Conservation (phyloP, 1,140 invertebrate genomes). For the Bombus cullumanus region DNA sequence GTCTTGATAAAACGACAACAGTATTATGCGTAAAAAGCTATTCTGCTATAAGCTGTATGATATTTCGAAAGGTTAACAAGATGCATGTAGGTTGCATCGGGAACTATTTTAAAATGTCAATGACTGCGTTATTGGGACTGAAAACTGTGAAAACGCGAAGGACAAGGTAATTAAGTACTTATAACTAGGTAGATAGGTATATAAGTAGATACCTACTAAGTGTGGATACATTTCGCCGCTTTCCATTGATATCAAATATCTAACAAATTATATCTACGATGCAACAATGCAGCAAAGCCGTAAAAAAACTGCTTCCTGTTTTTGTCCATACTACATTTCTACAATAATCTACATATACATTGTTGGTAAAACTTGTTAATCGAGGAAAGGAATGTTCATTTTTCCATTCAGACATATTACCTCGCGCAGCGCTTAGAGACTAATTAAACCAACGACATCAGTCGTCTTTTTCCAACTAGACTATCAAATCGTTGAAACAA, state of each 20-base stretch:
- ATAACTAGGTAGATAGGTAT: too few relatives aligned
- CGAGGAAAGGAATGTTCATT: not conserved
- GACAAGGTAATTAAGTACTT: too few relatives aligned
- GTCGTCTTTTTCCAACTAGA: not conserved
- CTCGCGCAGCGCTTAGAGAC: too few relatives aligned
- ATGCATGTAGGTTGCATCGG: not conserved
- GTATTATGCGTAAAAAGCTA: not conserved
- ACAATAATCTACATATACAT: not conserved
- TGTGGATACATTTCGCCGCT: too few relatives aligned
- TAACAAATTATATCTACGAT: not conserved
- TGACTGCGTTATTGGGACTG: not conserved
- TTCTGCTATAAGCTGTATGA: not conserved
- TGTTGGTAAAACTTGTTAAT: not conserved
- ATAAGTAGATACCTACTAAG: not conserved
- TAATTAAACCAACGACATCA: not conserved
- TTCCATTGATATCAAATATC: too few relatives aligned
- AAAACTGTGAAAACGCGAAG: not conserved
- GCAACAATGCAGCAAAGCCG: not conserved
- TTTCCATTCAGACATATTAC: not conserved
- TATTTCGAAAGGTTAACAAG: conserved; percentile 9
- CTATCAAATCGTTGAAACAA: too few relatives aligned
- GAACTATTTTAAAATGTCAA: not conserved
- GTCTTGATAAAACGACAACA: not conserved
- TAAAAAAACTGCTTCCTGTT: too few relatives aligned
- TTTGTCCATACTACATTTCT: too few relatives aligned